Evolutionary conservation across 2,113 vertebrate species (phyloP), one percentile per base, ranked within the genome.

Genomic region (Bolborhynchus lineola): DNA sequence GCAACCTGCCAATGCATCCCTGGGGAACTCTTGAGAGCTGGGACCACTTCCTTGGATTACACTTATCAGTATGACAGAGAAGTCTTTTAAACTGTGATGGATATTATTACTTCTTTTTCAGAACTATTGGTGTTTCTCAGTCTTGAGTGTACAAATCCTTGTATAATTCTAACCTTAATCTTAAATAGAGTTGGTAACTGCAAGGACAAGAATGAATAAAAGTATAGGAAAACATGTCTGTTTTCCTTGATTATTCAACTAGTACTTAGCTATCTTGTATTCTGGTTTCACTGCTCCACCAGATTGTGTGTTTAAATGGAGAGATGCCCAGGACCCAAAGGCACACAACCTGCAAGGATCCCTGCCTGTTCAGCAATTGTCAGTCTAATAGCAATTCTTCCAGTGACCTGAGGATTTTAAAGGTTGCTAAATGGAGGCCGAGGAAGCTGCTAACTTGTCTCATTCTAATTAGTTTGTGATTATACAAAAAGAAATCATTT

Each of bases 181-280:
- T 94, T 96, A 94, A 92, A 78, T 71, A 52, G 55, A 75, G 15
- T 55, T 64, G 26, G 26, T 88, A 96, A 88, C 57, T 96, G 91
- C 63, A 82, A 94, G n/a, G 79, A 57, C 28, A 92, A 91, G 53
- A 92, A 82, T n/a, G 20, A 60, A 55, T 37, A 44, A 63, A 80
- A 86, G 10, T 28, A 35, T 25, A 53, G 64, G 4, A 47, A 71
- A 74, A 59, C 63, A 8, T 4, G 17, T 64, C 44, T 67, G 0
- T 78, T 94, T 92, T 77, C 55, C 24, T 50, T 75, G 52, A 44
- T 77, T 78, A 12, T 93, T 80, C 52, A 65, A 25, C 16, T 10
- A 53, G n/a, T 55, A 41, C 12, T 86, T 84, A 65, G 11, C 29
- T 92, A 26, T 46, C 41, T 50, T 69, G 24, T 39, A 29, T 31